Percentiles rank a stretch among this genome's conserved stretches.
Evolutionary conservation across 1,140 invertebrate species (phyloP).

Genomic region (Cherax destructor): DNA sequence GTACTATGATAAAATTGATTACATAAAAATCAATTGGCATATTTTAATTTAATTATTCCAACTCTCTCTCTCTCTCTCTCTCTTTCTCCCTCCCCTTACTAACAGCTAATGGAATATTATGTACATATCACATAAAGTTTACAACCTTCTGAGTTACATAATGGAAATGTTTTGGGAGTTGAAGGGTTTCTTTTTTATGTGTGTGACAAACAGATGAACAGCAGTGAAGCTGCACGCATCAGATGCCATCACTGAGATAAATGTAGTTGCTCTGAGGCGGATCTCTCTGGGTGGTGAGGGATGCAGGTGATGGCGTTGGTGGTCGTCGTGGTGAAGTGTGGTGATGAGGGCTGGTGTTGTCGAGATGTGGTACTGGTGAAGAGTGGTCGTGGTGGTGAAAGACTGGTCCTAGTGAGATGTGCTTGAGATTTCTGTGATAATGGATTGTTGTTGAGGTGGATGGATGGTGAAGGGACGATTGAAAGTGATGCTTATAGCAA

Average conservation of each 20-base stretch:
- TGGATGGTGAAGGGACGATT: no score
- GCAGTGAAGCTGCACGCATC: conserved; percentile 5
- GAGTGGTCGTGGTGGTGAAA: not conserved
- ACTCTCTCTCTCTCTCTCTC: not conserved
- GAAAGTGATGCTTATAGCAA: no score
- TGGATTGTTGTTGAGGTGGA: no score
- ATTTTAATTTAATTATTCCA: no score
- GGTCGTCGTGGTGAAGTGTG: not conserved
- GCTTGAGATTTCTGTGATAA: not conserved
- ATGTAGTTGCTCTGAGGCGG: not conserved
- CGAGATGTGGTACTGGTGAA: not conserved
- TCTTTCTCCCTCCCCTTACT: not conserved
- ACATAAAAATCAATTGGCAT: no score
- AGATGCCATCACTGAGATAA: conserved; percentile 22
- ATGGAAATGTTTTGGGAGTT: conserved; percentile 36
- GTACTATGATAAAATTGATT: no score
- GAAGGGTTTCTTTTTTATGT: conserved; percentile 25
- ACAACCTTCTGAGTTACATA: not conserved
- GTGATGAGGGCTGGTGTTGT: not conserved
- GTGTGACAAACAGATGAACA: conserved; percentile 26
- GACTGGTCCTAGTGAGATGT: not conserved
- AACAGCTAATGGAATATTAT: not conserved
- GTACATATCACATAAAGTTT: not conserved
- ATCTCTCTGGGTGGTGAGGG: not conserved
- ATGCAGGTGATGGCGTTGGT: not conserved